Base-by-base conservation (phyloP, 2,888 invertebrate genomes). In the Agrotis puta region DNA sequence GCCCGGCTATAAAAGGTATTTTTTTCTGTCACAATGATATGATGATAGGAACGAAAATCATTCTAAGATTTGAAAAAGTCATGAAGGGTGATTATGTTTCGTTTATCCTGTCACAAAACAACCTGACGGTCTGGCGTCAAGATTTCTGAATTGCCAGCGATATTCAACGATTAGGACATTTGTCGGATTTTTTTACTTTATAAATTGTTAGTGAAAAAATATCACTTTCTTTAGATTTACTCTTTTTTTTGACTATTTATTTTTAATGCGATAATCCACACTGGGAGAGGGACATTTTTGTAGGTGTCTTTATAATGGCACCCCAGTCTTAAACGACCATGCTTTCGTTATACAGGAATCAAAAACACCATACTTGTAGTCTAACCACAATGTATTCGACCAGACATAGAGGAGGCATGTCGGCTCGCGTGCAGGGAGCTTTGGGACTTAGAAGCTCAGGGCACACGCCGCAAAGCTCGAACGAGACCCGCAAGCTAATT, bases 401-500 rank as follows among this genome's bases (percentile, higher is more conserved):
- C 20, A 77, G 64, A 70, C 39, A 27, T 3, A 57, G 39, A 54
- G 50, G 63, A 70, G 45, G 68, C 48, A 78, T 66, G 53, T 45
- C 39, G 57, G 51, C 43, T 82, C n/a, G 71, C 71, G 73, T 77
- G 64, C 45, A 50, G 58, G 77, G 70, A 68, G 64, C 43, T 45
- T n/a, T 43, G 72, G 64, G 64, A 64, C 67, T 59, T 33, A 61
- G 76, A 61, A 66, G 70, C 62, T 77, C 64, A 68, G 58, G 70
- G 64, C 70, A 77, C 62, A 72, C 71, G 78, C 79, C 83, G 79
- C 82, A 85, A 77, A 80, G 66, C 69, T 79, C 82, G 87, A 81
- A 91, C 90, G 89, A 88, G 87, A 86, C 85, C 80, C 20, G 91
- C 85, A 87, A 84, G 86, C 86, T 76, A 88, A 91, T 88, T 83